A percentile compares a stretch with the other conserved stretches of the same genome.
Evolutionary conservation across 2,797 vertebrate species (phyloP).

Genomic region (Urophycis tenuis): DNA sequence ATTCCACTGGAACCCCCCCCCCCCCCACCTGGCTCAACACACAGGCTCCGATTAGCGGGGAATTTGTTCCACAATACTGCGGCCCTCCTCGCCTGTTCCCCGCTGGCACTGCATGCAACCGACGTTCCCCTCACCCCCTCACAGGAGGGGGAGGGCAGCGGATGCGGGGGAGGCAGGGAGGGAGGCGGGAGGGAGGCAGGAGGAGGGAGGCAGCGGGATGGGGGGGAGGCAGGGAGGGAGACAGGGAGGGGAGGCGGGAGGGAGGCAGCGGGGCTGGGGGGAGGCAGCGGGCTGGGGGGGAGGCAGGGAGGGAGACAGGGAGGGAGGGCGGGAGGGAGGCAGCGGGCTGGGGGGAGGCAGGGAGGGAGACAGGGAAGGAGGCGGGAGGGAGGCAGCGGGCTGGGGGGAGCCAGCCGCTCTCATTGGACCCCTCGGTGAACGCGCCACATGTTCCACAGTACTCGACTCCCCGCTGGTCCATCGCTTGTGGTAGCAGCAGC

Average conservation of each 20-base stretch:
- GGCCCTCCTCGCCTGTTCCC: slow-evolving; percentile 77
- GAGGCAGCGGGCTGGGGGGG: too few relatives aligned
- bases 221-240: too few relatives aligned
- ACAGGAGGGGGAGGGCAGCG: too few relatives aligned
- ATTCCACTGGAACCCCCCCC: slow-evolving; percentile 61
- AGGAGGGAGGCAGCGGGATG: too few relatives aligned
- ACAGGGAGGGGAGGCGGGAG: background rate
- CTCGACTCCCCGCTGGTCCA: slow-evolving; percentile 80
- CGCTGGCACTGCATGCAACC: background rate
- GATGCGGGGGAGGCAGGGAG: too few relatives aligned
- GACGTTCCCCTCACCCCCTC: too few relatives aligned
- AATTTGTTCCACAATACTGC: slow-evolving; percentile 84
- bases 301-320: too few relatives aligned
- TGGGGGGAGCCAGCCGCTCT: slow-evolving; percentile 81
- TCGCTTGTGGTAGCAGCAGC: slow-evolving; percentile 72
- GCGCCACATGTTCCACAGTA: slow-evolving; percentile 71
- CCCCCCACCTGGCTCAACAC: slow-evolving; percentile 24
- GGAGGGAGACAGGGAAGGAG: background rate
- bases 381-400: slow-evolving; percentile 75
- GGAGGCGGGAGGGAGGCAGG: too few relatives aligned
- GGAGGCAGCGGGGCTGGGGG: too few relatives aligned
- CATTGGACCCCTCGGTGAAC: slow-evolving; percentile 63
- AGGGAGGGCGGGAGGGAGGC: too few relatives aligned
- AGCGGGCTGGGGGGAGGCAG: too few relatives aligned
- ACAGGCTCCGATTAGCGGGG: slow-evolving; percentile 80